phyloP scores from a whole-genome alignment of 2,113 vertebrate species.

The Saimiri boliviensis region DNA sequence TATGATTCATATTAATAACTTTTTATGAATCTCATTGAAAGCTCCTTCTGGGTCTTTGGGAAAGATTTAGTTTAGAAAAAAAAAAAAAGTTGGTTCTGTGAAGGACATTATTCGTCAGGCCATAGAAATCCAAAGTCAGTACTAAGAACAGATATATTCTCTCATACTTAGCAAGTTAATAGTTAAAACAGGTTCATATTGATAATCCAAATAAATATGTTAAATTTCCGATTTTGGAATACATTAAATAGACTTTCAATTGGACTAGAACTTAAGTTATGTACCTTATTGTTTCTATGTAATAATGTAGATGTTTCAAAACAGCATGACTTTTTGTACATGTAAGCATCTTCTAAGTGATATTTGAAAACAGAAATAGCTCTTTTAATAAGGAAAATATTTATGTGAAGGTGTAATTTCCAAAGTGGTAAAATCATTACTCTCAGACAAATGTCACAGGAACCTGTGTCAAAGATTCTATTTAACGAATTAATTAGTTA shows the following conservation, averaged over 20 bases:
- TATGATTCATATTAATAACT: constrained; percentile 50
- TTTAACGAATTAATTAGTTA: neutral
- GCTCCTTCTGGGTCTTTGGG: constrained; percentile 47
- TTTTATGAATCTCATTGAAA: constrained; percentile 56
- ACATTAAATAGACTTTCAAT: neutral
- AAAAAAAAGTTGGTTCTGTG: constrained; percentile 13
- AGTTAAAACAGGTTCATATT: neutral
- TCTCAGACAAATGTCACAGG: neutral
- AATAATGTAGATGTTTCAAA: neutral
- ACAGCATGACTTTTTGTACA: neutral
- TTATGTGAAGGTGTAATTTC: neutral
- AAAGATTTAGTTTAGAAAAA: constrained; percentile 42
- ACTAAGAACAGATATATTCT: neutral
- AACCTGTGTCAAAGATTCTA: neutral
- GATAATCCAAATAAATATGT: neutral
- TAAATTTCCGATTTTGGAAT: neutral
- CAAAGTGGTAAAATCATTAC: neutral
- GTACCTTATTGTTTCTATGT: neutral
- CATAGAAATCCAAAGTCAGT: constrained; percentile 17
- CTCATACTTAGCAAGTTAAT: neutral
- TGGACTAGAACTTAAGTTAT: neutral
- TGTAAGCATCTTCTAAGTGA: neutral
- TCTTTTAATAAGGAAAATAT: constrained; percentile 5
- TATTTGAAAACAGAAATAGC: neutral
- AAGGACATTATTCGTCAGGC: neutral